Percentiles rank a stretch among this genome's conserved stretches.
These are phyloP conservation scores for Tiliacea citrago DNA, from an alignment of 2,888 invertebrate species.

Conservation along the genomic window DNA sequence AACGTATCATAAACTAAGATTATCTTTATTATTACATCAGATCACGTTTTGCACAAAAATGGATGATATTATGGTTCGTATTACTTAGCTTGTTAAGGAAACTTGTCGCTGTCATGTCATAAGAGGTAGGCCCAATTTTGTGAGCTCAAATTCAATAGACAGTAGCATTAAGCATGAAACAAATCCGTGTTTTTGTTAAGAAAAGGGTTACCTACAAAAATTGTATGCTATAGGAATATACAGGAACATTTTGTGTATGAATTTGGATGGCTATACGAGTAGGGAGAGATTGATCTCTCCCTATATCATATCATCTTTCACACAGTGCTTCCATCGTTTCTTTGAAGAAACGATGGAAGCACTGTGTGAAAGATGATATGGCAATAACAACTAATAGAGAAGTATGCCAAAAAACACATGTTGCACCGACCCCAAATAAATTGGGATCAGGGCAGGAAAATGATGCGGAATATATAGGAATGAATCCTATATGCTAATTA, in stretches of 20 bases:
- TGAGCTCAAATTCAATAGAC: constrained; percentile 5
- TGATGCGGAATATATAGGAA: too few species aligned
- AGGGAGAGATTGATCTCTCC: too few species aligned
- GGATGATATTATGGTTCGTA: constrained; percentile 59
- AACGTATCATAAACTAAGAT: constrained; percentile 70
- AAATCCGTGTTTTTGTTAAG: not conserved
- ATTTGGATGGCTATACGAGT: too few species aligned
- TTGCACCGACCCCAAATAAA: too few species aligned
- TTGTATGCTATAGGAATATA: not conserved
- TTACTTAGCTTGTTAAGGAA: constrained; percentile 50
- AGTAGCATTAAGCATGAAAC: not conserved
- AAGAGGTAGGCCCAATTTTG: constrained; percentile 24
- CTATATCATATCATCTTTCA: too few species aligned
- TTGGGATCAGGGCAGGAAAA: too few species aligned
- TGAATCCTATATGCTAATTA: not conserved
- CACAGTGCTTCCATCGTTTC: too few species aligned
- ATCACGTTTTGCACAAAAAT: constrained; percentile 76
- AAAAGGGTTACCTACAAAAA: not conserved
- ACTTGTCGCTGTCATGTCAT: constrained; percentile 21
- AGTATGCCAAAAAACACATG: too few species aligned
- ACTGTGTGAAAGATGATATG: too few species aligned
- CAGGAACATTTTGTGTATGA: too few species aligned
- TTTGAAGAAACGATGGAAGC: too few species aligned
- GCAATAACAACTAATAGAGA: too few species aligned
- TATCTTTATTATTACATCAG: constrained; percentile 75